Conservation (phyloP, 1,140 invertebrate genomes). For the Aethina tumida region DNA sequence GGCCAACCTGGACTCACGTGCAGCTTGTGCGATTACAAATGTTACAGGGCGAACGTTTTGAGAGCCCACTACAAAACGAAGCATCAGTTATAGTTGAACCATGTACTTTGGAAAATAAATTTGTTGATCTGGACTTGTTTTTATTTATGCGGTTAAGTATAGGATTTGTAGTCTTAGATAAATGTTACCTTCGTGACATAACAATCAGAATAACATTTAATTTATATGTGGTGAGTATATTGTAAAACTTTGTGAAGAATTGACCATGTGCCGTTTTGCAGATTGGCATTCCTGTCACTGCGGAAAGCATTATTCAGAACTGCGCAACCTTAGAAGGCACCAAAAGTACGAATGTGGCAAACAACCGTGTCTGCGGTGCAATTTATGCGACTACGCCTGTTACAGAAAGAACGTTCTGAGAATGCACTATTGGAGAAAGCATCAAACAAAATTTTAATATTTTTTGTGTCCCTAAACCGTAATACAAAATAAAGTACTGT, state of each 20-base stretch:
- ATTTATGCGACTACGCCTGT: conserved; percentile 15
- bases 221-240: not conserved
- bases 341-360: conserved; percentile 14
- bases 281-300: conserved; percentile 5
- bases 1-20: too few species aligned
- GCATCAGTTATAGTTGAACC: too few species aligned
- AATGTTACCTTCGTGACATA: not conserved
- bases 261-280: conserved; percentile 1
- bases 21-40: not conserved
- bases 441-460: too few species aligned
- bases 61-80: conserved; percentile 10
- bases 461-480: too few species aligned
- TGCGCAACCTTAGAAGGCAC: conserved; percentile 7
- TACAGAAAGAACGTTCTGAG: conserved; percentile 17
- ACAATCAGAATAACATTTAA: not conserved
- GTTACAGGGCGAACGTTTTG: conserved; percentile 9
- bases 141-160: too few species aligned
- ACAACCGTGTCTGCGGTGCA: conserved; percentile 11
- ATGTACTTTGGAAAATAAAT: too few species aligned
- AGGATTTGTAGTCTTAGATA: too few species aligned
- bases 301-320: conserved; percentile 1
- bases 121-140: too few species aligned
- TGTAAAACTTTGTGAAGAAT: not conserved
- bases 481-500: too few species aligned
- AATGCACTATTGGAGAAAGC: conserved; percentile 11